Evolutionary conservation across 2,113 vertebrate species (phyloP).

Genomic region (Chaenocephalus aceratus): DNA sequence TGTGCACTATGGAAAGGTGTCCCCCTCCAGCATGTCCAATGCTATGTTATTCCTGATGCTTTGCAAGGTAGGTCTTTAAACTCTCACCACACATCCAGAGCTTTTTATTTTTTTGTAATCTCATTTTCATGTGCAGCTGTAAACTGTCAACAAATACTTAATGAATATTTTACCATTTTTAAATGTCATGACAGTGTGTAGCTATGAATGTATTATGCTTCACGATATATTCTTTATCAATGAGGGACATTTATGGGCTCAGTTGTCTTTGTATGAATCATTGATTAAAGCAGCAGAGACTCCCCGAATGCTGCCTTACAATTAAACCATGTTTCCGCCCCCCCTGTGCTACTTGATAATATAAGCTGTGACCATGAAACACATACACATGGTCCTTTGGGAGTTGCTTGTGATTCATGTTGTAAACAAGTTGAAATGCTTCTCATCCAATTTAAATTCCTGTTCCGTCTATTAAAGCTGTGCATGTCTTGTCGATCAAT

Average conservation of each 20-base stretch:
- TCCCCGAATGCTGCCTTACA: constrained; percentile 3
- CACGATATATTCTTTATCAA: constrained; percentile 47
- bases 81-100: not conserved
- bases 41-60: constrained; percentile 94
- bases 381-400: not conserved
- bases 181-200: constrained; percentile 20
- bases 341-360: not conserved
- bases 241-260: constrained; percentile 38
- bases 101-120: not conserved
- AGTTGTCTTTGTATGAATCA: constrained; percentile 46
- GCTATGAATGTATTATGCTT: constrained; percentile 28
- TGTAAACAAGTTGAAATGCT: constrained; percentile 42
- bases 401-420: constrained; percentile 22
- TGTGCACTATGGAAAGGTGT: constrained; percentile 82
- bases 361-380: not conserved
- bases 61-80: constrained; percentile 89
- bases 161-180: constrained; percentile 35
- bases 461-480: not conserved
- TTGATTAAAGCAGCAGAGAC: constrained; percentile 22
- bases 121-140: constrained; percentile 14
- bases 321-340: not conserved
- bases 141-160: constrained; percentile 8
- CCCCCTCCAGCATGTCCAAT: constrained; percentile 88
- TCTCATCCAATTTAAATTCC: constrained; percentile 6
- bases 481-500: not conserved